These are phyloP conservation scores for Carollia perspicillata DNA, from an alignment of 2,113 vertebrate species.

Conservation along the genomic window DNA sequence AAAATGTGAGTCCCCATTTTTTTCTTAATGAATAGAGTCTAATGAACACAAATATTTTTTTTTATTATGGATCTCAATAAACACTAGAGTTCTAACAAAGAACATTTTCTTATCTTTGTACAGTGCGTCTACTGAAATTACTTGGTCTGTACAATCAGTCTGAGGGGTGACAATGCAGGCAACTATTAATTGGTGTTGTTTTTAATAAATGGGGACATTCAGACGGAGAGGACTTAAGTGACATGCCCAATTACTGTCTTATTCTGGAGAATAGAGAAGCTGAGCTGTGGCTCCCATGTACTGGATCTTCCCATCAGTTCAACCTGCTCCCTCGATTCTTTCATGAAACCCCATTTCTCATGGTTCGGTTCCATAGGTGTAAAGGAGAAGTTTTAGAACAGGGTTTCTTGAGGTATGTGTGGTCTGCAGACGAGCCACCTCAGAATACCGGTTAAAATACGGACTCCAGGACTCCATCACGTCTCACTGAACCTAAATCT, in stretches of 20 bases:
- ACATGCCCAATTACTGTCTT: not conserved
- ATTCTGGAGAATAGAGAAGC: not conserved
- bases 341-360: not conserved
- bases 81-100: not conserved
- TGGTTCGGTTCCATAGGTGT: not conserved
- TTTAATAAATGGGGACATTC: slow-evolving; percentile 3
- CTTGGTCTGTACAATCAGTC: not conserved
- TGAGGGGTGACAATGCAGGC: not conserved
- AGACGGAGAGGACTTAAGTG: not conserved
- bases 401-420: not conserved
- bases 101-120: not conserved
- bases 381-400: not conserved
- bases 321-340: not conserved
- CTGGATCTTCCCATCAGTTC: not conserved
- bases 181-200: not conserved
- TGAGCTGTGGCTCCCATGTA: not conserved
- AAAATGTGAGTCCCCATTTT: not conserved
- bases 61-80: not conserved
- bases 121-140: not conserved
- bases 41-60: not conserved
- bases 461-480: not conserved
- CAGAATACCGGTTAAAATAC: not conserved
- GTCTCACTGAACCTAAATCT: not conserved
- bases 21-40: not conserved
- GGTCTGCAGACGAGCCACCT: not conserved